Evolutionary conservation across 30 jellyfish, hydroid and myxozoan genomes (phyloP), one percentile per base, ranked within the genome.

Genomic region (Turritopsis dohrnii): DNA sequence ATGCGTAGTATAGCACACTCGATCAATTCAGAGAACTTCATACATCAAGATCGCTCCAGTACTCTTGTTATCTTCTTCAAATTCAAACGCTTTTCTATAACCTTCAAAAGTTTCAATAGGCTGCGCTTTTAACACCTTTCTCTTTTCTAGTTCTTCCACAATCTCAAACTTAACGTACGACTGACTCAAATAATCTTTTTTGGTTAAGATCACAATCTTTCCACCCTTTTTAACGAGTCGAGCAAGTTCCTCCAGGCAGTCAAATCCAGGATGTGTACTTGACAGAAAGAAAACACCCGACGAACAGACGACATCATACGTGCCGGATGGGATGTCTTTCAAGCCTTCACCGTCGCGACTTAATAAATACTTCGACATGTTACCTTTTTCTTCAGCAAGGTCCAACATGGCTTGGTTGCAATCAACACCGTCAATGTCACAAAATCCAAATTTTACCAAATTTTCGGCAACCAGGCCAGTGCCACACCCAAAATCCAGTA

Each of bases 401-500:
- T 25, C 22, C 0, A 82, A 1, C 85, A 82, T 66, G 53, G 52
- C 87, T 82, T 66, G 28, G 60, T 71, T 82, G 20, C 77, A 52
- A 66, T 82, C 89, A 66, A 82, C 72, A 24, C 89, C 89, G 1
- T 82, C 89, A 66, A 82, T 71, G 21, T 82, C 31, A 24, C 21
- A 16, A 54, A 82, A 82, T 16, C 83, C 85, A 7, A 66, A 71
- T 71, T 30, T 71, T 5, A 25, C 31, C 28, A 82, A 71, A 82
- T 66, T 41, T 0, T 82, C 89, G 16, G 85, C 84, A 23, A 82
- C 89, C 1, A 66, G 25, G 29, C 89, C 89, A 25, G 89, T 82
- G 16, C 89, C 89, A 82, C 89, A 82, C 21, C 89, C 89, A 66
- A 25, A 82, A 82, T 82, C 89, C 41, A 82, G 89, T 13, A 82